Base-by-base conservation (phyloP, 2,797 vertebrate genomes). In the Diceros bicornis region DNA sequence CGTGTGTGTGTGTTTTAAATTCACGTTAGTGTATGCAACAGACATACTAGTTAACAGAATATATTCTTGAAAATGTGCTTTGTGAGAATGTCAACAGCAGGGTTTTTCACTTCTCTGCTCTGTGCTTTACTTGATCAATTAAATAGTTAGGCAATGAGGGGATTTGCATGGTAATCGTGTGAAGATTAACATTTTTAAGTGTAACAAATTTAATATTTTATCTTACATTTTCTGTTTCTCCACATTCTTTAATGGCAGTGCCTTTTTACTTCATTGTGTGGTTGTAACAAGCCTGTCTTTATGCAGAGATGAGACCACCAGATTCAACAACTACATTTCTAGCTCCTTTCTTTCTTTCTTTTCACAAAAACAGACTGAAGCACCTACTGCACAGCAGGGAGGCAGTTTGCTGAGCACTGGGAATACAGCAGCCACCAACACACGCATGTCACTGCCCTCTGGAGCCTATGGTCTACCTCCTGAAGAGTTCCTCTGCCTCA, bases 41-140 rank as follows among this genome's bases (percentile, higher is more conserved):
- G 91, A 97, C 97, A 97, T 85, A 98, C 92, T 89, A 97, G 97
- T 97, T 87, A 97, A 55, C 25, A 81, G 93, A 41, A 0, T 61
- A 82, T 87, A 20, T 78, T 92, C 97, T 77, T 94, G 75, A 96
- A 64, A 97, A 97, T 9, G 79, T 20, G 14, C 64, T 91, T 50
- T 89, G 91, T 96, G 90, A 0, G 2, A 90, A 82, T 93, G 96
- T 96, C 98, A 98, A 97, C 98, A 94, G 96, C 92, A 59, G 93
- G 69, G 93, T 89, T 98, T 98, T 96, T 97, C 88, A 94, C 93
- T 72, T 87, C 92, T 96, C 94, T 94, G 75, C 92, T 94, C 91
- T 34, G n/a, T 96, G 97, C 98, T 98, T 98, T 98, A 98, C 95
- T 97, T 90, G 59, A 96, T 97, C 97, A 98, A 98, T 98, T 98